Conservation (phyloP, 2,888 invertebrate species). For the Noctua janthina region DNA sequence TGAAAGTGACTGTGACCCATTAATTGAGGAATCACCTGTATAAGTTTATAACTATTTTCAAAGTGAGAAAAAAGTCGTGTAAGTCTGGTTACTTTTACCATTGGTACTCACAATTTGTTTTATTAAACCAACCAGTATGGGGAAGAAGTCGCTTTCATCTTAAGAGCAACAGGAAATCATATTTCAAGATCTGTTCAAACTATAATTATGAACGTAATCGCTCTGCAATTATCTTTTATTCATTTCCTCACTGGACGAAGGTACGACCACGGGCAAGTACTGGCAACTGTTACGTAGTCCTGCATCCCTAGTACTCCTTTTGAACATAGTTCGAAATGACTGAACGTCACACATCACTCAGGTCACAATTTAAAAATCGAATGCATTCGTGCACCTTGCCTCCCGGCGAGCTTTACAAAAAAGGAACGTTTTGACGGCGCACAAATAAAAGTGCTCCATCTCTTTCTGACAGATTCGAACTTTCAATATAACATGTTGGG, state of each 20-base stretch:
- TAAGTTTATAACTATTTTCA: background rate
- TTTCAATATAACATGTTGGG: constrained; percentile 60
- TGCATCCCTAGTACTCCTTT: constrained; percentile 49
- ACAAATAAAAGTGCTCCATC: constrained; percentile 76
- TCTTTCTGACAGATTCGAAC: constrained; percentile 65
- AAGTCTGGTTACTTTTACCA: background rate
- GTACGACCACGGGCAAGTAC: background rate
- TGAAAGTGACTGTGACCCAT: background rate
- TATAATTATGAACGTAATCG: constrained; percentile 21
- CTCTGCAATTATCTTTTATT: constrained; percentile 6
- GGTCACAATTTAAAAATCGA: constrained; percentile 87
- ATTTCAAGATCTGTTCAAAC: background rate
- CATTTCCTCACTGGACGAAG: constrained; percentile 11
- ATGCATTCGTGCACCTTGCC: constrained; percentile 86
- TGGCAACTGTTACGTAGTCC: constrained; percentile 5
- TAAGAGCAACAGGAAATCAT: constrained; percentile 35
- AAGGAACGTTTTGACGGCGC: constrained; percentile 80
- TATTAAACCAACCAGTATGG: background rate
- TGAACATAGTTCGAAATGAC: constrained; percentile 62
- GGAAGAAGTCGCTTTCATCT: constrained; percentile 1
- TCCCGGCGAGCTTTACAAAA: constrained; percentile 87
- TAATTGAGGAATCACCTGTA: too few species aligned
- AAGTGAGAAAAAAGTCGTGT: background rate
- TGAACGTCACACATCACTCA: constrained; percentile 84
- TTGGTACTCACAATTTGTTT: background rate